These are phyloP conservation scores for Halocynthia aurantium DNA, from an alignment of 23 tunicate genomes.

Conservation along the genomic window DNA sequence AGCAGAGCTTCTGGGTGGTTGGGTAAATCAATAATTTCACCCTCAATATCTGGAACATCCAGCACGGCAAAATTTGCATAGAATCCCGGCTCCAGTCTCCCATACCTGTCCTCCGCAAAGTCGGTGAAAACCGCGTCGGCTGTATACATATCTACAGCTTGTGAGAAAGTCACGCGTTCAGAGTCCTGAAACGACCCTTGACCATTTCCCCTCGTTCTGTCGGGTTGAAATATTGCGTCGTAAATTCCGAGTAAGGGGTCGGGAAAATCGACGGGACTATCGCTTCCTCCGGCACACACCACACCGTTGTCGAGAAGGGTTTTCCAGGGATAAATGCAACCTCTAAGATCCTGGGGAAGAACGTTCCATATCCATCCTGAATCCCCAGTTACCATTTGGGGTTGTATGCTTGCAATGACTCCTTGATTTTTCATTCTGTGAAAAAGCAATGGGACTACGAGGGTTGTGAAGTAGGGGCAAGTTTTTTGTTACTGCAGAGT, in stretches of 20 bases:
- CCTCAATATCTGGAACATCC: conserved; percentile 42
- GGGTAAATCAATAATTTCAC: conserved; percentile 41
- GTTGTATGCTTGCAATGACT: conserved; percentile 76
- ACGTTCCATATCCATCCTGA: conserved; percentile 32
- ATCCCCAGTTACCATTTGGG: conserved; percentile 74
- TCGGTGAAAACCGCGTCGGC: conserved; percentile 74
- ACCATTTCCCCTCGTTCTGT: background rate
- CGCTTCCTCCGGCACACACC: conserved; percentile 89
- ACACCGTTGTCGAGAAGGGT: conserved; percentile 59
- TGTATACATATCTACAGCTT: conserved; percentile 81
- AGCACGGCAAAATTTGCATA: conserved; percentile 80
- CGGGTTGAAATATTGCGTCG: conserved; percentile 73
- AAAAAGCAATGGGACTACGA: background rate
- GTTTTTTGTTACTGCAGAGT: too few relatives aligned
- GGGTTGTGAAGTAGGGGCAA: too few relatives aligned
- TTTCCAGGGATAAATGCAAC: conserved; percentile 71
- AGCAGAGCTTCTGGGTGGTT: conserved; percentile 43
- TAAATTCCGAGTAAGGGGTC: conserved; percentile 72
- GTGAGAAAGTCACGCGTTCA: conserved; percentile 71
- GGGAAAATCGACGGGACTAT: conserved; percentile 66
- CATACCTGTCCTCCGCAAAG: conserved; percentile 41
- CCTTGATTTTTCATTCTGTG: conserved; percentile 68
- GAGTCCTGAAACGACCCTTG: conserved; percentile 35
- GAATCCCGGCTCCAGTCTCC: conserved; percentile 53
- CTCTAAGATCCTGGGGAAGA: conserved; percentile 35